A percentile compares a stretch with the other conserved stretches of the same genome.
Conservation (phyloP, 2,888 invertebrate genomes). For the Caenorhabditis zanzibari region DNA sequence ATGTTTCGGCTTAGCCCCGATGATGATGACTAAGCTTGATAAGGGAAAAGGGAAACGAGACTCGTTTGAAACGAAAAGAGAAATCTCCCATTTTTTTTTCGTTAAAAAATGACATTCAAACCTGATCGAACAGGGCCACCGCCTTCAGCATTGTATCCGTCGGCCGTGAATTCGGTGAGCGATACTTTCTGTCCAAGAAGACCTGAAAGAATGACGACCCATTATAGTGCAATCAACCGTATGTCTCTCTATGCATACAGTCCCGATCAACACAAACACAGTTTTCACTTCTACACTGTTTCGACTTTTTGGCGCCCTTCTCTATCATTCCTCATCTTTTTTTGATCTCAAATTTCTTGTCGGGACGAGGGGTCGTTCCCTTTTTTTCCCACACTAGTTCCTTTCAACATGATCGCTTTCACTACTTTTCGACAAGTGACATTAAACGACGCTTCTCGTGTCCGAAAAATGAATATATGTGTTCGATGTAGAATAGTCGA, state of each 20-base stretch:
- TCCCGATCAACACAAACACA: slow-evolving; percentile 16
- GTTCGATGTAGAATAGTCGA: slow-evolving; percentile 14
- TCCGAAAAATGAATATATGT: slow-evolving; percentile 18
- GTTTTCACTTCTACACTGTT: slow-evolving; percentile 27
- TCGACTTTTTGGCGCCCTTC: slow-evolving; percentile 25
- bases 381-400: slow-evolving; percentile 36
- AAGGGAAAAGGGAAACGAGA: slow-evolving; percentile 37
- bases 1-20: slow-evolving; percentile 13
- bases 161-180: slow-evolving; percentile 79
- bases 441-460: slow-evolving; percentile 5
- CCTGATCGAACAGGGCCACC: slow-evolving; percentile 83
- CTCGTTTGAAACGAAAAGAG: background rate
- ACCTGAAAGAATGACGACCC: slow-evolving; percentile 64
- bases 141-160: slow-evolving; percentile 82
- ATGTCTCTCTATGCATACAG: slow-evolving; percentile 20
- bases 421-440: slow-evolving; percentile 25
- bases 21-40: slow-evolving; percentile 14
- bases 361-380: background rate
- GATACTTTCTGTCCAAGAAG: slow-evolving; percentile 73
- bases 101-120: slow-evolving; percentile 53
- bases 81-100: background rate
- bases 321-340: slow-evolving; percentile 39
- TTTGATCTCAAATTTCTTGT: slow-evolving; percentile 1
- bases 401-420: slow-evolving; percentile 50
- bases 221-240: slow-evolving; percentile 52